These are phyloP conservation scores for Neuroterus valhalla DNA, from an alignment of 1,140 invertebrate species.

Conservation along the genomic window DNA sequence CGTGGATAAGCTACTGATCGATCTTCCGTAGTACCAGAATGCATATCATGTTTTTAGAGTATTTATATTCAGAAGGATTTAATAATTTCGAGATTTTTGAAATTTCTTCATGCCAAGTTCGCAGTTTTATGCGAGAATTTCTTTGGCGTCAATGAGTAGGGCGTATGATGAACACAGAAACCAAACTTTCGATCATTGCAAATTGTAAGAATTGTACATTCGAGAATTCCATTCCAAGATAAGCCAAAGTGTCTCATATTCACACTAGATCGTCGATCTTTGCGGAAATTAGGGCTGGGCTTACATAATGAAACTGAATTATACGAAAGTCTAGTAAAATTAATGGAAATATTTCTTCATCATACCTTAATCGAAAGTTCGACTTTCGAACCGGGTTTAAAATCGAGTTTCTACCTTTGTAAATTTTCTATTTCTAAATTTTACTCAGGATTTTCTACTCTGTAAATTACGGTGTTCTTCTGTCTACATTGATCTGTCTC, in stretches of 20 bases:
- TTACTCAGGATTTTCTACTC: too few relatives aligned
- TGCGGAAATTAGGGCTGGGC: constrained; percentile 21
- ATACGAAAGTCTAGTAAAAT: too few relatives aligned
- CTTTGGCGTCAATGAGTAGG: constrained; percentile 40
- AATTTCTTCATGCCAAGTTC: constrained; percentile 34
- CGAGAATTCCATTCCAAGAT: constrained; percentile 42
- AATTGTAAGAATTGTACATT: constrained; percentile 64
- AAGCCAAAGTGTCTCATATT: constrained; percentile 46
- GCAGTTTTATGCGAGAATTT: constrained; percentile 28
- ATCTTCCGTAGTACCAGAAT: neutral
- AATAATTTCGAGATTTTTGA: constrained; percentile 35
- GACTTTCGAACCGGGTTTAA: too few relatives aligned
- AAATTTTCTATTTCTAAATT: too few relatives aligned
- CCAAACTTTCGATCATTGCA: constrained; percentile 48
- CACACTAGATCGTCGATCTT: constrained; percentile 49
- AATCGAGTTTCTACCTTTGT: too few relatives aligned
- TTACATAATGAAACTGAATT: too few relatives aligned
- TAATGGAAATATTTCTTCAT: too few relatives aligned
- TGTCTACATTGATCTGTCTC: too few relatives aligned
- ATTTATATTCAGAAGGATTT: constrained; percentile 42
- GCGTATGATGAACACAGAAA: too few relatives aligned
- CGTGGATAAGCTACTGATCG: neutral
- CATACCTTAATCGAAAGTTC: too few relatives aligned
- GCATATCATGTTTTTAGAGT: constrained; percentile 55
- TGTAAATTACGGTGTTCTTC: too few relatives aligned